Evolutionary conservation across 2,888 invertebrate species (phyloP), one percentile per base, ranked within the genome.

Genomic region (Temnothorax rugatulus): DNA sequence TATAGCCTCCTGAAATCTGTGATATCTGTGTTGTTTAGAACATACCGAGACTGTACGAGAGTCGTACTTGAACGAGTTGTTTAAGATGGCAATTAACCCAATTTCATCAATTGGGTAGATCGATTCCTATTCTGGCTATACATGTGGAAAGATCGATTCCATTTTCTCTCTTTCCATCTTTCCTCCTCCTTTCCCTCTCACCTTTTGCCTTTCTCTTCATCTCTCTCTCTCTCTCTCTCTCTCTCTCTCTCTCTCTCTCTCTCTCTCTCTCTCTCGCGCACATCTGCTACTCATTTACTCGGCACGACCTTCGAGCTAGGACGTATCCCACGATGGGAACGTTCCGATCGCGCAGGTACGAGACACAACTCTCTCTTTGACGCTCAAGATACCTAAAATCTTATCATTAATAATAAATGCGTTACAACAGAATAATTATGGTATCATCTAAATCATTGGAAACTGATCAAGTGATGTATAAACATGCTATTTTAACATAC

Each of bases 1-100:
- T 93, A 92, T 25, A 68, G 25, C 21, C 34, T 34, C 54, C 34
- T 54, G 74, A 34, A 34, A 79, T 66, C 29, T 29, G 29, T 29
- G 29, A n/a, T 73, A 38, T 63, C 34, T 74, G 1, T 5, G 50
- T 13, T 64, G 52, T 25, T 64, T 25, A 21, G 25, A 8, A 18
- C 4, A 38, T 44, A 76, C 0, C 38, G 47, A 25, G 18, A 52
- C 7, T n/a, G 18, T 18, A 38, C 15, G 41, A 38, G 8, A 21
- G 29, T 18, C 4, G n/a, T 34, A 41, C 25, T 52, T 41, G 25
- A 25, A 15, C 13, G 13, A 52, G 4, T 66, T 25, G 52, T 11
- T 61, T 63, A 34, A 50, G 8, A 15, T 41, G 9, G 0, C 29
- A 57, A 21, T 73, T 34, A 71, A 34, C 13, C 29, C 1, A 77